Conservation (phyloP, 2,797 vertebrate species). For the Sardinella longiceps region DNA sequence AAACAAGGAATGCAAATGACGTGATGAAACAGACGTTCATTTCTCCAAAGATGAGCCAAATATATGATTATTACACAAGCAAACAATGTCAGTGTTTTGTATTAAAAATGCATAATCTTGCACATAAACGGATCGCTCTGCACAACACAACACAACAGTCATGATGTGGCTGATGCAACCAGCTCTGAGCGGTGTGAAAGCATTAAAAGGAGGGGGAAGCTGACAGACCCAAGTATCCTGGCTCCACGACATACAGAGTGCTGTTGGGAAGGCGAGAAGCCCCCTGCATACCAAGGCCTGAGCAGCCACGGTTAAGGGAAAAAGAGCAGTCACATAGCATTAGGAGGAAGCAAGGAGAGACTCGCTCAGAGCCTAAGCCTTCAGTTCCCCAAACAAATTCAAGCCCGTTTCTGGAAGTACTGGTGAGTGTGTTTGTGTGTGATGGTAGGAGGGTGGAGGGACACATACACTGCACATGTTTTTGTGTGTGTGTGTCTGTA, state of each 20-base stretch:
- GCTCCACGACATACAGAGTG: conserved; percentile 90
- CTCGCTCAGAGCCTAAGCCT: background rate
- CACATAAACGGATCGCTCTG: background rate
- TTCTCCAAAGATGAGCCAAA: background rate
- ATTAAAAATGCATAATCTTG: conserved; percentile 16
- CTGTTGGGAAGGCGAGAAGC: conserved; percentile 90
- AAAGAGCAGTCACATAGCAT: conserved; percentile 17
- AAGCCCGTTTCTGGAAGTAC: background rate
- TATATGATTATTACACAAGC: background rate
- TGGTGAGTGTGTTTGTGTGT: background rate
- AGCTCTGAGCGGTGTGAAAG: background rate
- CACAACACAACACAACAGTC: background rate
- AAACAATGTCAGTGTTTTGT: background rate
- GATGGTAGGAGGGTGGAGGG: background rate
- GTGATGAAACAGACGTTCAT: background rate
- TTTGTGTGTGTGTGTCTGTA: background rate
- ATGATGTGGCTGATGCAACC: background rate
- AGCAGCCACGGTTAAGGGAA: conserved; percentile 67
- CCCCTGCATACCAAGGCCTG: conserved; percentile 91
- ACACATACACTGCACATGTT: background rate
- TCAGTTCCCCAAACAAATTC: background rate
- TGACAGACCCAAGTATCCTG: conserved; percentile 87
- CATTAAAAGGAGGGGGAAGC: background rate
- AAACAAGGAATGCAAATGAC: conserved; percentile 29
- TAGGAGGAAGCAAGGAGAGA: background rate